Evolutionary conservation across 2,797 vertebrate genomes (phyloP).

Genomic region (Sebastes aleutianus): DNA sequence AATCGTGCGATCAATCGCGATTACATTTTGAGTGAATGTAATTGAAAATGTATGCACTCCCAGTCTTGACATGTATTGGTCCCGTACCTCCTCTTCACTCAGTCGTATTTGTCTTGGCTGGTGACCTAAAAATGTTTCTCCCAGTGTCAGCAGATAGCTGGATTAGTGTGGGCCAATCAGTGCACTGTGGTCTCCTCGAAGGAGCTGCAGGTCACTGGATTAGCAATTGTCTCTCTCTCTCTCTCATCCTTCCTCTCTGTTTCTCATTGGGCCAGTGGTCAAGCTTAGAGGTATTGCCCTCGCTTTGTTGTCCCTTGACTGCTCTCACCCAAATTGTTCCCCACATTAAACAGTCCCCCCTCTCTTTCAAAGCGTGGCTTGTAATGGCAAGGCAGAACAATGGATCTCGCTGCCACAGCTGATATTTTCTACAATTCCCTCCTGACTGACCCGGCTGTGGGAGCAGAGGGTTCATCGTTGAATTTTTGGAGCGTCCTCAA

Average conservation of each 20-base stretch:
- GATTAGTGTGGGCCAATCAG: slow-evolving; percentile 76
- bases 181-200: slow-evolving; percentile 49
- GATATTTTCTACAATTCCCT: slow-evolving; percentile 14
- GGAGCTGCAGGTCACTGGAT: slow-evolving; percentile 64
- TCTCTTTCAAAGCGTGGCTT: slow-evolving; percentile 5
- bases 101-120: slow-evolving; percentile 36
- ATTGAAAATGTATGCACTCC: not conserved
- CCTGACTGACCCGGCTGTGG: not conserved
- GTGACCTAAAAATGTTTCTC: slow-evolving; percentile 63
- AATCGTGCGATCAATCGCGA: no score
- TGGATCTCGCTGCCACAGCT: slow-evolving; percentile 4
- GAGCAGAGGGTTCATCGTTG: slow-evolving; percentile 17
- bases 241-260: slow-evolving; percentile 29
- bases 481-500: slow-evolving; percentile 28
- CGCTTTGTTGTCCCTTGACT: slow-evolving; percentile 8
- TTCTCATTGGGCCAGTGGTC: slow-evolving; percentile 27
- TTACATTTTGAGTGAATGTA: not conserved
- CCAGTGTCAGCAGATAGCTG: slow-evolving; percentile 73
- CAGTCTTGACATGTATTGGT: not conserved
- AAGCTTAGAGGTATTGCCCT: slow-evolving; percentile 22
- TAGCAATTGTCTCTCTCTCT: slow-evolving; percentile 53
- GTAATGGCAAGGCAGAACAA: not conserved
- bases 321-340: not conserved
- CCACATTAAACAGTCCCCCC: not conserved
- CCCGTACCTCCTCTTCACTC: not conserved